Percentiles rank a stretch among this genome's conserved stretches.
These are phyloP conservation scores for Busseola fusca DNA, from an alignment of 2,888 invertebrate genomes.

Conservation along the genomic window DNA sequence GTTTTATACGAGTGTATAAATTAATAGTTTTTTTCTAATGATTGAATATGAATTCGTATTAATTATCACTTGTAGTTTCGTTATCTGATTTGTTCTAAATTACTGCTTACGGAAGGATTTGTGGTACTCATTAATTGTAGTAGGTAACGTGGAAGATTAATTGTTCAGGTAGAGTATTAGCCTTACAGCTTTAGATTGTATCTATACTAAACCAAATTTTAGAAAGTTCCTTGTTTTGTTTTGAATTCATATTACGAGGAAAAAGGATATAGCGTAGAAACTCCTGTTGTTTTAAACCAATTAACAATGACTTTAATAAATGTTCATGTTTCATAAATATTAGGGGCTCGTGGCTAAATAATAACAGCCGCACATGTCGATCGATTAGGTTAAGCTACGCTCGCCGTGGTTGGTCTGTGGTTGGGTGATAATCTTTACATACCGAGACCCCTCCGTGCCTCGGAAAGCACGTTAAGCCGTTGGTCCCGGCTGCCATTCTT, in stretches of 20 bases:
- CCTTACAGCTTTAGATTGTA: slow-evolving; percentile 27
- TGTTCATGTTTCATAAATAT: background rate
- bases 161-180: slow-evolving; percentile 20
- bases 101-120: slow-evolving; percentile 39
- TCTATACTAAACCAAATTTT: background rate
- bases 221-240: slow-evolving; percentile 31
- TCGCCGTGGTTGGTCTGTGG: no score
- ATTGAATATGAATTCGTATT: slow-evolving; percentile 38
- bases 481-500: no score
- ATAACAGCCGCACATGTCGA: no score
- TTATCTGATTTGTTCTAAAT: slow-evolving; percentile 45
- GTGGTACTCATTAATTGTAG: slow-evolving; percentile 24
- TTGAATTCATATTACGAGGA: slow-evolving; percentile 12
- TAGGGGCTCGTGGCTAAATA: no score
- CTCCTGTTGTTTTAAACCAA: background rate
- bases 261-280: background rate
- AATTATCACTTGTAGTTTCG: slow-evolving; percentile 46
- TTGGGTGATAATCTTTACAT: no score
- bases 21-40: slow-evolving; percentile 31
- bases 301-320: background rate
- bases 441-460: no score
- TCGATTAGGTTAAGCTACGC: no score
- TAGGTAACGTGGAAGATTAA: slow-evolving; percentile 32
- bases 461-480: no score
- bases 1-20: slow-evolving; percentile 15